Conservation (phyloP, 2,797 vertebrate species). For the Phoeniculus purpureus region DNA sequence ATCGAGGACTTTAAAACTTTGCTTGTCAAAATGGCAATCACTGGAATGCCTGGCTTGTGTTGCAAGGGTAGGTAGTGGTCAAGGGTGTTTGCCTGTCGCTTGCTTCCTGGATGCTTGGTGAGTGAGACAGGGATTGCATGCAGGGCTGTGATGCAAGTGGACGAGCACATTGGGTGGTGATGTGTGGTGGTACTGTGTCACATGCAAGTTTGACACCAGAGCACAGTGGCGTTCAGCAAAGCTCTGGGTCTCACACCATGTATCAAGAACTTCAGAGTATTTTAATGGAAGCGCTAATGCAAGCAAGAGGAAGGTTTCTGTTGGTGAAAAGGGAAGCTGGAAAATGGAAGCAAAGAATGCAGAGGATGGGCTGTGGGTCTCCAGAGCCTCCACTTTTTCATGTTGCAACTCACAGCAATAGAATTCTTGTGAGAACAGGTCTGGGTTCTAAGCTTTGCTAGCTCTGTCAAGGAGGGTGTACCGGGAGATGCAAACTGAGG, state of each 20-base stretch:
- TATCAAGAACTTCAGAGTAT: neutral
- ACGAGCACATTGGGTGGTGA: rapidly evolving
- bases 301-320: rapidly evolving
- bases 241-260: neutral
- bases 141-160: neutral
- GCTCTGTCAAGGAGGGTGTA: neutral
- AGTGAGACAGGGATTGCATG: neutral
- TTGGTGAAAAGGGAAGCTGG: neutral
- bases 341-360: neutral
- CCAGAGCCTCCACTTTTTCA: neutral
- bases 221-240: neutral
- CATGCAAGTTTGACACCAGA: neutral
- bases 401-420: neutral
- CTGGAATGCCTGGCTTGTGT: neutral
- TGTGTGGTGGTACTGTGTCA: neutral
- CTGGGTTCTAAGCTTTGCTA: neutral
- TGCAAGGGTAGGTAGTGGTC: neutral
- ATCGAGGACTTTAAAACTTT: neutral
- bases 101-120: neutral
- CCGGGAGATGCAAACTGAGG: neutral
- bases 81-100: neutral
- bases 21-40: neutral
- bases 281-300: neutral
- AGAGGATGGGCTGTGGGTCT: neutral
- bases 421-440: neutral